Conservation (phyloP, 2,113 vertebrate genomes). For the Candoia aspera region DNA sequence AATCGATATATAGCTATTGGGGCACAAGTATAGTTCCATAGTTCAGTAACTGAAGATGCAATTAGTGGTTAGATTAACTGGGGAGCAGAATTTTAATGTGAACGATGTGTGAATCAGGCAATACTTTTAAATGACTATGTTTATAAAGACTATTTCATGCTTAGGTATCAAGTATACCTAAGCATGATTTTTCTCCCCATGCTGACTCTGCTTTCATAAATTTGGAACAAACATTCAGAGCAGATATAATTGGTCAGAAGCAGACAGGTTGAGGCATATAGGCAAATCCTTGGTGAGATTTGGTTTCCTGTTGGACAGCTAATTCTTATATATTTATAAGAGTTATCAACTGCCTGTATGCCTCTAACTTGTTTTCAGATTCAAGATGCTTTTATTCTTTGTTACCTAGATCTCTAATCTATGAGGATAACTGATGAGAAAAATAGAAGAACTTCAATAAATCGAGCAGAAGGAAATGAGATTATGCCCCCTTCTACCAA, state of each 20-base stretch:
- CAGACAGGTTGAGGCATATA: neutral
- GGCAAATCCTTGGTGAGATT: neutral
- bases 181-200: neutral
- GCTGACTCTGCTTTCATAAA: neutral
- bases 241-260: neutral
- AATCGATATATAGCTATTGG: neutral
- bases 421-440: neutral
- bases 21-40: neutral
- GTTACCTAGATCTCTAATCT: neutral
- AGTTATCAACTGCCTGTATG: neutral
- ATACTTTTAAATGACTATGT: neutral
- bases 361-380: neutral
- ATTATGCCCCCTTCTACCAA: neutral
- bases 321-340: neutral
- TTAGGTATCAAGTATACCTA: no score
- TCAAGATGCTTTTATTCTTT: neutral
- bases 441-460: neutral
- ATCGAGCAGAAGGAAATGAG: neutral
- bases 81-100: neutral
- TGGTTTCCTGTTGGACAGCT: neutral
- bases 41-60: neutral
- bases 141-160: neutral
- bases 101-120: neutral
- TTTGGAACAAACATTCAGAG: neutral
- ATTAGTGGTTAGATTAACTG: neutral